phyloP scores from a whole-genome alignment of 2,888 invertebrate genomes.

The Hirtodrosophila duncani region DNA sequence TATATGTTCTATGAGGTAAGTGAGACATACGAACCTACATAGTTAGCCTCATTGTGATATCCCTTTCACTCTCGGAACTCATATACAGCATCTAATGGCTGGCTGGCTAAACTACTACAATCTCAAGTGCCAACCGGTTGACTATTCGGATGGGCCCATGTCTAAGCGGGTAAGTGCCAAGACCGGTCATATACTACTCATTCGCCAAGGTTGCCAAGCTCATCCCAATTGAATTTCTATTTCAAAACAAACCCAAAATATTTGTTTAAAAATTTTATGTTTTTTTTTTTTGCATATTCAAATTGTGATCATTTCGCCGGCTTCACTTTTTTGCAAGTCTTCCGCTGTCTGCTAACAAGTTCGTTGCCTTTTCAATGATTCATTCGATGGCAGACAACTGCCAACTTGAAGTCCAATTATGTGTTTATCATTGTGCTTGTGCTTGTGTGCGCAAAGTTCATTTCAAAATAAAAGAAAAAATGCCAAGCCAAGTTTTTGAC shows the following conservation, averaged over 20 bases:
- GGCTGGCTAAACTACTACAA: conserved; percentile 97
- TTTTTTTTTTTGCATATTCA: conserved; percentile 23
- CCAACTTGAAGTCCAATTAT: conserved; percentile 18
- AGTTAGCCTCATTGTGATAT: neutral
- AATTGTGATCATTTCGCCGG: conserved; percentile 13
- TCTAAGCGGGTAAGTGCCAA: conserved; percentile 87
- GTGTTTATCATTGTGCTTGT: no score
- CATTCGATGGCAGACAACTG: conserved; percentile 9
- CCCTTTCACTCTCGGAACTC: neutral
- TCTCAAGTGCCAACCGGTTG: conserved; percentile 94
- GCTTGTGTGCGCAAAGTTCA: conserved; percentile 25
- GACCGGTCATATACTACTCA: conserved; percentile 9
- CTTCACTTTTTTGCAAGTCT: conserved; percentile 28
- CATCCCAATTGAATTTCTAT: conserved; percentile 1
- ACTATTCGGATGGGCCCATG: conserved; percentile 90
- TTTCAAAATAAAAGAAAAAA: conserved; percentile 11
- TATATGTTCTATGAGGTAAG: conserved; percentile 95
- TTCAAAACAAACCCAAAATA: conserved; percentile 1
- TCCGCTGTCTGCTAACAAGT: conserved; percentile 27
- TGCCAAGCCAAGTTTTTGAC: conserved; percentile 10
- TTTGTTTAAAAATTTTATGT: conserved; percentile 10
- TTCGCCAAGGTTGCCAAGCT: conserved; percentile 1
- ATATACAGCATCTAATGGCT: conserved; percentile 88
- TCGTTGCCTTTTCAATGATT: conserved; percentile 36
- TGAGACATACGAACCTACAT: conserved; percentile 18